A percentile compares a stretch with the other conserved stretches of the same genome.
These are phyloP conservation scores for Neelides sp. DNA, from an alignment of 1,140 invertebrate genomes.

Conservation along the genomic window DNA sequence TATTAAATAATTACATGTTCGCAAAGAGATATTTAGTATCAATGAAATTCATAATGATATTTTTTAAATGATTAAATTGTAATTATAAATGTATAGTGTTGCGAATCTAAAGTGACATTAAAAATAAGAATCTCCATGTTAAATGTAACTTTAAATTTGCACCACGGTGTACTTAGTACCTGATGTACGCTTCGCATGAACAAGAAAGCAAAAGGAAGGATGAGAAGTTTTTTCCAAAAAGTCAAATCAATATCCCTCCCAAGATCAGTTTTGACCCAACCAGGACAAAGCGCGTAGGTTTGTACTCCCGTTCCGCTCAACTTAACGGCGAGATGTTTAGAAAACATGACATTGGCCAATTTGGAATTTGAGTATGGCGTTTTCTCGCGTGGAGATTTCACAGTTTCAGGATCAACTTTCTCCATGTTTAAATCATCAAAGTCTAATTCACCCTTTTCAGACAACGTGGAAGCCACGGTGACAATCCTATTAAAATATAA, in stretches of 20 bases:
- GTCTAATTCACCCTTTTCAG: slow-evolving; percentile 53
- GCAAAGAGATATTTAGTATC: too few species aligned
- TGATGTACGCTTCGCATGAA: slow-evolving; percentile 58
- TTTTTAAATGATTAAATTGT: slow-evolving; percentile 9
- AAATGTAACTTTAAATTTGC: too few species aligned
- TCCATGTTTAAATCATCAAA: slow-evolving; percentile 57
- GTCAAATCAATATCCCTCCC: slow-evolving; percentile 52
- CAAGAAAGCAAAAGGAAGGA: slow-evolving; percentile 52
- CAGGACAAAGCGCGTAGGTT: slow-evolving; percentile 66
- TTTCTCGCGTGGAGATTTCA: slow-evolving; percentile 5
- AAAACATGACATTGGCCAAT: slow-evolving; percentile 60
- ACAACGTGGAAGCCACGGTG: slow-evolving; percentile 43
- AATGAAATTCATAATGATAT: too few species aligned
- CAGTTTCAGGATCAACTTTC: slow-evolving; percentile 36
- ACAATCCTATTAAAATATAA: slow-evolving; percentile 39
- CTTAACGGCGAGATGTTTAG: slow-evolving; percentile 46
- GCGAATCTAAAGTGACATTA: slow-evolving; percentile 2
- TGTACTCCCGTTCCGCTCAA: slow-evolving; percentile 47
- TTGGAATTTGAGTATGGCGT: slow-evolving; percentile 60
- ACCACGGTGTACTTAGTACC: too few species aligned
- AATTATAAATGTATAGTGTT: slow-evolving; percentile 10
- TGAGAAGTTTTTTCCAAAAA: slow-evolving; percentile 56
- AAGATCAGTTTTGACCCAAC: slow-evolving; percentile 66
- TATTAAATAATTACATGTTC: too few species aligned
- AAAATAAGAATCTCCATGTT: slow-evolving; percentile 9